Percentiles rank a stretch among this genome's conserved stretches.
These are phyloP conservation scores for Melopsittacus undulatus DNA, from an alignment of 2,797 vertebrate genomes.

Conservation along the genomic window DNA sequence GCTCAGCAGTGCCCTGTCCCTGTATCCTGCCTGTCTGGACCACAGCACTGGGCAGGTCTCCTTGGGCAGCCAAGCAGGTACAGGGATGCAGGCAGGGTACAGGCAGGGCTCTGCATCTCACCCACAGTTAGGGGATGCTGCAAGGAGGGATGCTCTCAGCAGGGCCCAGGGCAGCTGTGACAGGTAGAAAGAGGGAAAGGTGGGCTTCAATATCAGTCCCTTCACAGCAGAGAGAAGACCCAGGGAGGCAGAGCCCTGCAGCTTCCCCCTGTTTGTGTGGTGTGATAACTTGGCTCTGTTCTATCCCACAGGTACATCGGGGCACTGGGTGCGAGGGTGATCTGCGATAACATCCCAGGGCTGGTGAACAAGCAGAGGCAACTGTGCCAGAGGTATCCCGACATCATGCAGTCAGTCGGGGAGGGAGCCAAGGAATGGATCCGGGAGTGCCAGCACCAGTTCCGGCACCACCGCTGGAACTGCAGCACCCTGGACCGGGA, in stretches of 20 bases:
- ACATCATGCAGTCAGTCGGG: conserved; percentile 96
- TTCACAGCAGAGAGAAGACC: too few species aligned
- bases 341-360: conserved; percentile 97
- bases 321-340: conserved; percentile 92
- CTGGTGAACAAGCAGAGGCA: conserved; percentile 97
- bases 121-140: not conserved
- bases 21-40: not conserved
- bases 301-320: conserved; percentile 90
- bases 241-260: not conserved
- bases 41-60: not conserved
- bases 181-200: not conserved
- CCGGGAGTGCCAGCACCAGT: conserved; percentile 96
- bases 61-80: not conserved
- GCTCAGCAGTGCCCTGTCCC: not conserved
- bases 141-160: not conserved
- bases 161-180: not conserved
- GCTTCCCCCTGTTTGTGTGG: not conserved
- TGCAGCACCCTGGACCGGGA: conserved; percentile 97
- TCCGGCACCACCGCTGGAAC: conserved; percentile 97
- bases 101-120: not conserved
- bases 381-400: conserved; percentile 94
- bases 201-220: not conserved
- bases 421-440: conserved; percentile 98
- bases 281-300: rapidly evolving
- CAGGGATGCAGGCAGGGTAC: not conserved